These are phyloP conservation scores for Erythrocercus mccallii DNA, from an alignment of 2,113 vertebrate species.

Conservation along the genomic window DNA sequence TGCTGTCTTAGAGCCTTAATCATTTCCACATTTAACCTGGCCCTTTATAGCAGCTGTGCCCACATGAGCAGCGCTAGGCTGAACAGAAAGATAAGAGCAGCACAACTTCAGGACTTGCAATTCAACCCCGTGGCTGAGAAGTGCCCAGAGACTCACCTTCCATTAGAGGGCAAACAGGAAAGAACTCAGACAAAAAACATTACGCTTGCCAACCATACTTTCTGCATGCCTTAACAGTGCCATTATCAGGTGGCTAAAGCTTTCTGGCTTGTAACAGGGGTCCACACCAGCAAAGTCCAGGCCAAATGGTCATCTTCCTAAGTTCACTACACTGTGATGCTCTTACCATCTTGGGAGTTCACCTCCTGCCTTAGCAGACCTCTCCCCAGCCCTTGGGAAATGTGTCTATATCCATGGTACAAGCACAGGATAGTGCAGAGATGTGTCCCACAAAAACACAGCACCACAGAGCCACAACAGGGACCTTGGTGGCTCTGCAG, in stretches of 20 bases:
- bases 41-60: conserved; percentile 1
- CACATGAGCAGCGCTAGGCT: neutral
- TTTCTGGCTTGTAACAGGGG: neutral
- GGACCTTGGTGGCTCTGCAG: neutral
- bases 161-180: neutral
- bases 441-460: neutral
- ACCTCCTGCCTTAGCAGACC: neutral
- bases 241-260: neutral
- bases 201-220: neutral
- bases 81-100: neutral
- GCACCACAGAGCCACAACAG: fast-evolving
- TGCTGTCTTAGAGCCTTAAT: neutral
- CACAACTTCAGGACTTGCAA: neutral
- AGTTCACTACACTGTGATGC: neutral
- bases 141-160: neutral
- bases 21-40: conserved; percentile 12
- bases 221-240: neutral
- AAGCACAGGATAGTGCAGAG: neutral
- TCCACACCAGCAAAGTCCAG: neutral
- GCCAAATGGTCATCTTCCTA: neutral
- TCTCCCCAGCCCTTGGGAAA: neutral
- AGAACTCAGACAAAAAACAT: fast-evolving
- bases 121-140: neutral
- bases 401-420: fast-evolving
- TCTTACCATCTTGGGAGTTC: neutral